Conservation (phyloP, 2,888 invertebrate species). For the Maniola hyperantus region DNA sequence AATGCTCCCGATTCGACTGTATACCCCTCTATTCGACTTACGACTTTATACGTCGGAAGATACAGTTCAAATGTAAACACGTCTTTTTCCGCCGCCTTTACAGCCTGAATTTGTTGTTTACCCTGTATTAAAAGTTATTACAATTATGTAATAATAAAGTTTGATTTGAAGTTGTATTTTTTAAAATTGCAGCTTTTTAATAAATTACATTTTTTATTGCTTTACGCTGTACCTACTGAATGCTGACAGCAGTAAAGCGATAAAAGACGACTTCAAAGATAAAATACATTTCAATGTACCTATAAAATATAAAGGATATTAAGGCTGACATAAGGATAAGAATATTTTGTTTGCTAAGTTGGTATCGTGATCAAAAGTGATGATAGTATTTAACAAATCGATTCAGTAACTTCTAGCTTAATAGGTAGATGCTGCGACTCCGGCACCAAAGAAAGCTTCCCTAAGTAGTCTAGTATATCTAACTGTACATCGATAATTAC, state of each 20-base stretch:
- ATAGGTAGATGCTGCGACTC: slow-evolving; percentile 9
- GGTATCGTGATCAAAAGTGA: no score
- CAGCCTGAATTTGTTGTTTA: slow-evolving; percentile 40
- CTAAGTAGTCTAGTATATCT: slow-evolving; percentile 13
- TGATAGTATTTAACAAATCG: background rate
- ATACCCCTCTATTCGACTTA: slow-evolving; percentile 8
- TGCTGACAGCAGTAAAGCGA: slow-evolving; percentile 5
- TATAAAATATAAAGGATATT: no score
- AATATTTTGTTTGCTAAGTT: no score
- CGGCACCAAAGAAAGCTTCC: background rate
- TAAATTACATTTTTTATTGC: slow-evolving; percentile 12
- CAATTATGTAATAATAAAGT: slow-evolving; percentile 34
- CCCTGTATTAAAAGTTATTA: slow-evolving; percentile 40
- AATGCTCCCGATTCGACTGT: slow-evolving; percentile 25
- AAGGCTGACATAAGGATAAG: no score
- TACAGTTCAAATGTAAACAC: slow-evolving; percentile 2
- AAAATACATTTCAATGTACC: background rate
- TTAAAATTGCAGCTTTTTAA: slow-evolving; percentile 13
- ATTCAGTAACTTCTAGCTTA: slow-evolving; percentile 8
- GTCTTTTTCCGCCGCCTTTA: slow-evolving; percentile 23
- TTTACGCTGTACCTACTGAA: slow-evolving; percentile 8
- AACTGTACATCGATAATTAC: slow-evolving; percentile 26
- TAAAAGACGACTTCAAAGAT: background rate
- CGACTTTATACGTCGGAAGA: background rate
- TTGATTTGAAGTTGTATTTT: slow-evolving; percentile 19